Evolutionary conservation across 2,888 invertebrate species (phyloP), one percentile per base, ranked within the genome.

Genomic region (Baccha elongata): DNA sequence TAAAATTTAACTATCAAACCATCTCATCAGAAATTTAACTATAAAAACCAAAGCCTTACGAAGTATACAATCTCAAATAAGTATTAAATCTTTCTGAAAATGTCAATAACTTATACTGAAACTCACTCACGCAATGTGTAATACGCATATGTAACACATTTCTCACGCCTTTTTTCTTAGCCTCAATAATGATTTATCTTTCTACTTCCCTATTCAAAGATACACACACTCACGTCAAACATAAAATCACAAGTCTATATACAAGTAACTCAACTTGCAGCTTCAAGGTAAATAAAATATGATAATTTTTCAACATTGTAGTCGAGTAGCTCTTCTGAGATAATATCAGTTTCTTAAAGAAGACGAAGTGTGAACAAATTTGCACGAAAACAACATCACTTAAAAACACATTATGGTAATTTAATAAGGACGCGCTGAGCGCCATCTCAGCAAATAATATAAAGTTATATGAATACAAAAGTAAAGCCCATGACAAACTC

Each of bases 391-490:
- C 75, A 37, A 60, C 75, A 71, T 81, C 81, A 75, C 81, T 81
- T 81, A 81, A 81, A 75, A 75, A 71, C 75, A 60, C 81, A 81
- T 81, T 75, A 81, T 46, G 81, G 67, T 69, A 75, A 81, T 81
- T 81, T 75, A 81, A 81, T 81, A 71, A 81, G 81, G 75, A 81
- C 74, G 52, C 80, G 35, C 37, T 40, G 13, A 55, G 7, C 8
- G 17, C 15, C 35, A 11, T 42, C 40, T 21, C 40, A 29, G 13
- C 29, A 42, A 40, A 60, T 17, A 58, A 26, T 6, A 26, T 11
- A 32, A 17, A 52, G 21, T 37, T 19, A 35, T 21, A 21, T 40
- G 23, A 58, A 42, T 26, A 40, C 40, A 40, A 4, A 50, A 29
- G 17, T 50, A 26, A 50, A 50, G 10, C 4, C 15, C 50, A 26